A percentile compares a stretch with the other conserved stretches of the same genome.
phyloP scores from a whole-genome alignment of 2,888 invertebrate species.

The Buathra laborator region DNA sequence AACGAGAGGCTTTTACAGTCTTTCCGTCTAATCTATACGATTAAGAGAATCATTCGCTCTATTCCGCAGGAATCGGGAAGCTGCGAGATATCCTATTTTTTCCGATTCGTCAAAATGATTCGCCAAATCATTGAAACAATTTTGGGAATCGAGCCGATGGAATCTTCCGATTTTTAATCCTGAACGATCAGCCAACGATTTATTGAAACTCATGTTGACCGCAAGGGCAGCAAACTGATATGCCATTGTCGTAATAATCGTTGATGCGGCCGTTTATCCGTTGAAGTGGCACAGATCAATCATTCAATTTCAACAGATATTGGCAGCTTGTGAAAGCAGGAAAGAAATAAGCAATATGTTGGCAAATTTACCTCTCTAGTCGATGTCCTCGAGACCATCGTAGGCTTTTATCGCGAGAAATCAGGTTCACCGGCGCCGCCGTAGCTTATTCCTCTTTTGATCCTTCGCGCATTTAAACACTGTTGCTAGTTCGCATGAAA shows the following conservation, averaged over 20 bases:
- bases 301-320: neutral
- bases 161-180: too few species aligned
- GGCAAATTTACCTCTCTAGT: conserved; percentile 14
- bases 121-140: neutral
- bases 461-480: conserved; percentile 18
- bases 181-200: too few species aligned
- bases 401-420: conserved; percentile 25
- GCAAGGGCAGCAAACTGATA: neutral
- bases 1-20: neutral
- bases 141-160: too few species aligned
- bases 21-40: neutral
- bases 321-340: neutral
- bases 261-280: neutral
- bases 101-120: neutral
- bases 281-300: neutral
- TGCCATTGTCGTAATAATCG: neutral
- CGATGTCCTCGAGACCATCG: conserved; percentile 23
- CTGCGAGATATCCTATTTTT: neutral
- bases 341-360: neutral
- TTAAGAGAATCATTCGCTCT: neutral
- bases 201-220: too few species aligned
- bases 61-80: neutral
- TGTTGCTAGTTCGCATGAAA: conserved; percentile 31
- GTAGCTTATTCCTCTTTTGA: conserved; percentile 11
- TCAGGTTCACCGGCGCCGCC: conserved; percentile 3